Base-by-base conservation (phyloP, 2,888 invertebrate genomes). In the Blastobasis lacticolella region DNA sequence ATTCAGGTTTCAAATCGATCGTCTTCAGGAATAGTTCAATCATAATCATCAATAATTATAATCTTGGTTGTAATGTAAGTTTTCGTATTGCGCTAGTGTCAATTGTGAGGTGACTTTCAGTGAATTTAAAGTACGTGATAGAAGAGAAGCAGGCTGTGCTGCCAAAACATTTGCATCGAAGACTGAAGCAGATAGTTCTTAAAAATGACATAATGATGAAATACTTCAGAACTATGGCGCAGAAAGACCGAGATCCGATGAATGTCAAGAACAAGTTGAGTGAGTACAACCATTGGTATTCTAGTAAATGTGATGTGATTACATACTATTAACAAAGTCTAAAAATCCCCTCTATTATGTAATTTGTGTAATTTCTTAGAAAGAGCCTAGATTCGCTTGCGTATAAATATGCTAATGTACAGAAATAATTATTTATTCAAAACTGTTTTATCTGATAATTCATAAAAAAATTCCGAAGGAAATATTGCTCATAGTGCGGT, bases 71-170 rank as follows among this genome's bases (percentile, higher is more conserved):
- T 23, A 23, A 23, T 23, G 23, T 23, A 23, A 23, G 23, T 23
- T 23, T 23, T 23, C 23, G 23, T 23, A 23, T 23, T 23, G 2
- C 4, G n/a, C 44, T 5, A 44, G n/a, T 4, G 44, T 10, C 8
- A 10, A 10, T 46, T 46, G 46, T 47, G n/a, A 7, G 36, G 5
- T 47, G 38, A 40, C 9, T 51, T 72, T 70, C 62, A 78, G 75
- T 73, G 4, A 72, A 76, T 54, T 57, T 78, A 40, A 67, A 59
- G 59, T 57, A 49, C 7, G 54, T 54, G 38, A 10, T 64, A 5
- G 44, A 50, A 37, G 49, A 52, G 5, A 60, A 56, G 41, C 5
- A 43, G 5, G 37, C 47, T 5, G 41, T 0, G n/a, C 42, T 61
- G n/a, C 61, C 65, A 5, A 10, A 43, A 6, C 10, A 40, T 1